Evolutionary conservation across 2,797 vertebrate species (phyloP).

Genomic region (Psittacula derbiana): DNA sequence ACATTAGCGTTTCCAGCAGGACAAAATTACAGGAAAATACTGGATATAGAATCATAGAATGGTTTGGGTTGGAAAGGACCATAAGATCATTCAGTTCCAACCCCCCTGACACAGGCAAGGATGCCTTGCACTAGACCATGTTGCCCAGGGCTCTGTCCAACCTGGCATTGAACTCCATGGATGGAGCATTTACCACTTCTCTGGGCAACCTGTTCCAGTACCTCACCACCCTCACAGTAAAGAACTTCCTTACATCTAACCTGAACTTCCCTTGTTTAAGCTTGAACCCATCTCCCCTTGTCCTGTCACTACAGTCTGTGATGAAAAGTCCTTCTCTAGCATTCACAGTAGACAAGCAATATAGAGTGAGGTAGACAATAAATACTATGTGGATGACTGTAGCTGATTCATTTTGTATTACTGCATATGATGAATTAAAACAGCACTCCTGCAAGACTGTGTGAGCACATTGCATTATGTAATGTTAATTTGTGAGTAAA

Average conservation of each 20-base stretch:
- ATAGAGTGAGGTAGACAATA: neutral
- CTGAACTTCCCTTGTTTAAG: neutral
- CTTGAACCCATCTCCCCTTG: neutral
- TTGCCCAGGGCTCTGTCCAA: neutral
- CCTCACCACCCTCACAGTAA: neutral
- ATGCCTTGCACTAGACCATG: neutral
- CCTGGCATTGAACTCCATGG: neutral
- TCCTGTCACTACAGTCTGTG: neutral
- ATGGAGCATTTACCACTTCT: neutral
- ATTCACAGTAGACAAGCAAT: neutral
- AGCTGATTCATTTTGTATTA: neutral
- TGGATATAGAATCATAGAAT: neutral
- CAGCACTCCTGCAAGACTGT: neutral
- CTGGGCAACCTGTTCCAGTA: neutral
- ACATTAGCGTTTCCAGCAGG: neutral
- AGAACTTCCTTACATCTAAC: neutral
- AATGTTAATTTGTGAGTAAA: neutral
- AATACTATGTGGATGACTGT: neutral
- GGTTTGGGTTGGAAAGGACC: neutral
- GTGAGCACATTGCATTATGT: neutral
- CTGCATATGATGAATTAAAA: neutral
- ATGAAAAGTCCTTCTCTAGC: neutral
- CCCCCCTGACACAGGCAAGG: neutral
- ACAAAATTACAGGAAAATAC: neutral
- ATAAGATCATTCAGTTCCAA: neutral